These are phyloP conservation scores for Galerucella pusilla DNA, from an alignment of 2,888 invertebrate genomes.

Conservation along the genomic window DNA sequence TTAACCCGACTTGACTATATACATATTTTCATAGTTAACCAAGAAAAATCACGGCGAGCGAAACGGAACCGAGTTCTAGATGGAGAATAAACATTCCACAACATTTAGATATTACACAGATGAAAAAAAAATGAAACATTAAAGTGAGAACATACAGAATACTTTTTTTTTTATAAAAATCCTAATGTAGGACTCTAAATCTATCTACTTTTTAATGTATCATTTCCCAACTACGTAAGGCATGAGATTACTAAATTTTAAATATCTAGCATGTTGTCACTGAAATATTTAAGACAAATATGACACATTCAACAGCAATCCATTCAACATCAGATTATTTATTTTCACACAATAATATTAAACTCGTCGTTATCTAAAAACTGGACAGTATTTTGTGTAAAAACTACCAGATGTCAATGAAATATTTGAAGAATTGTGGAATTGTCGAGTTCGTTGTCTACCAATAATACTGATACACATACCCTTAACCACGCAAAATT, in stretches of 20 bases:
- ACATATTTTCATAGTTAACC: not conserved
- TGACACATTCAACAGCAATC: not conserved
- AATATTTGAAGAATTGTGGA: not conserved
- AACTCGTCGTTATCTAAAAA: no score
- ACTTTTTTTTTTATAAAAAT: not conserved
- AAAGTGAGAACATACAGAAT: slow-evolving; percentile 12
- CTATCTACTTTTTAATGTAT: slow-evolving; percentile 16
- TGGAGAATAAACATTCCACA: not conserved
- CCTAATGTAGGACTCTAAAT: slow-evolving; percentile 18
- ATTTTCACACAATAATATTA: not conserved
- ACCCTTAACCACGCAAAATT: not conserved
- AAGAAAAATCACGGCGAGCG: not conserved
- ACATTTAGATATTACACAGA: not conserved
- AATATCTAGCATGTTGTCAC: slow-evolving; percentile 15
- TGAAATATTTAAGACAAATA: slow-evolving; percentile 6
- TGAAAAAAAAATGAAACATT: slow-evolving; percentile 11
- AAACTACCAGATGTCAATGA: not conserved
- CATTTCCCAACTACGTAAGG: slow-evolving; percentile 7
- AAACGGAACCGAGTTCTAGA: not conserved
- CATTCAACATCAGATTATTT: not conserved
- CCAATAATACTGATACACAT: slow-evolving; percentile 23
- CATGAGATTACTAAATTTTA: slow-evolving; percentile 13
- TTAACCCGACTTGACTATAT: no score
- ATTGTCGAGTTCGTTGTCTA: slow-evolving; percentile 19
- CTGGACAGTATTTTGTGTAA: not conserved